phyloP scores from a whole-genome alignment of 2,113 vertebrate species.

The Notothenia rossii region DNA sequence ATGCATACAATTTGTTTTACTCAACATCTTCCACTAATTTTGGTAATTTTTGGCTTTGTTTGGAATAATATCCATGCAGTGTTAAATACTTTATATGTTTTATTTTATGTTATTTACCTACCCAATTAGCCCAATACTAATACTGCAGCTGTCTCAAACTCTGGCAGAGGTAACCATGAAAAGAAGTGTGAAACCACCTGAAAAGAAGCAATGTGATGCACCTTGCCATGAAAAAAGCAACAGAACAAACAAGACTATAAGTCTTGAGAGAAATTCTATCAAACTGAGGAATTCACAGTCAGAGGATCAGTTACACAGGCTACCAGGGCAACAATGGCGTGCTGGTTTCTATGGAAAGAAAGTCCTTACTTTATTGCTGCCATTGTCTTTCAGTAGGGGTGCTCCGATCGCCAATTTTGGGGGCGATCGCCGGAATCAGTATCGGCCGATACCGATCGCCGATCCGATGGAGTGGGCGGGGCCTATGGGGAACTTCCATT shows the following conservation, averaged over 20 bases:
- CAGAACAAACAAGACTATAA: slow-evolving; percentile 8
- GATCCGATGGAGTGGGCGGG: no score
- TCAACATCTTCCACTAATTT: no score
- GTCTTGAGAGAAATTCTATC: neutral
- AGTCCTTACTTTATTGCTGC: neutral
- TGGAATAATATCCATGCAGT: no score
- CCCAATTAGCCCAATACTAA: neutral
- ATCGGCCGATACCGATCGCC: no score
- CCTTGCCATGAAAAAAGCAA: slow-evolving; percentile 4
- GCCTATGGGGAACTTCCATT: no score
- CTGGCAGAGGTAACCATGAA: neutral
- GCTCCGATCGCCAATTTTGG: no score
- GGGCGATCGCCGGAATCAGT: no score
- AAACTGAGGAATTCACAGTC: slow-evolving; percentile 20
- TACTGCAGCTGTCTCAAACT: neutral
- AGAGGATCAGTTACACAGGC: slow-evolving; percentile 10
- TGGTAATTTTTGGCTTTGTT: no score
- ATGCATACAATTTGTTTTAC: no score
- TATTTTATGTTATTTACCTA: neutral
- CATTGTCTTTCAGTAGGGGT: neutral
- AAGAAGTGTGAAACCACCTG: neutral
- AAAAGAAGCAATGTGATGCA: neutral
- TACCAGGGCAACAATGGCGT: neutral
- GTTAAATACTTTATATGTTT: neutral
- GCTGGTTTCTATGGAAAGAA: slow-evolving; percentile 23